These are phyloP conservation scores for Callitettix versicolor DNA, from an alignment of 1,140 invertebrate species.

Conservation along the genomic window DNA sequence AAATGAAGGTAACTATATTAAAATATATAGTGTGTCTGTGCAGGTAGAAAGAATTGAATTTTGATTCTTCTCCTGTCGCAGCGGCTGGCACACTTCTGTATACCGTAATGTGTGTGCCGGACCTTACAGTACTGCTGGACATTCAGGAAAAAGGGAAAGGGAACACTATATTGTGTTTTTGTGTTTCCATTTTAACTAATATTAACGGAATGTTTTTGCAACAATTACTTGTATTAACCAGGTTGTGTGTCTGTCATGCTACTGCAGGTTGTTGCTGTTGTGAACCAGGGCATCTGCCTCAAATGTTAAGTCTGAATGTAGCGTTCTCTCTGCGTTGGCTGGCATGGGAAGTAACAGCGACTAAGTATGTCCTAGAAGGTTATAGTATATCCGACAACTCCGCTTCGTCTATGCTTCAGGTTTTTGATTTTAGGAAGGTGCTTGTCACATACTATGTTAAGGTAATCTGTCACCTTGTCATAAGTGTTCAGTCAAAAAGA, in stretches of 20 bases:
- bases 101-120: too few species aligned
- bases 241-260: background rate
- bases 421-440: constrained; percentile 93
- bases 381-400: constrained; percentile 97
- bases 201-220: too few species aligned
- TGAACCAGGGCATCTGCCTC: constrained; percentile 82
- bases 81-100: too few species aligned
- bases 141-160: too few species aligned
- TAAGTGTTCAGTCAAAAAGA: too few species aligned
- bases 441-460: constrained; percentile 97
- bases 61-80: too few species aligned
- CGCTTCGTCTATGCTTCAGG: constrained; percentile 91
- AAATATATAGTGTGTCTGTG: too few species aligned
- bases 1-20: constrained; percentile 63
- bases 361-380: constrained; percentile 94
- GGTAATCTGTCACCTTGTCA: constrained; percentile 43
- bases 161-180: too few species aligned
- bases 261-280: constrained; percentile 74
- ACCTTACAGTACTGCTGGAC: too few species aligned
- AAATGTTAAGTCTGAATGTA: constrained; percentile 85
- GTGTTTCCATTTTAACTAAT: too few species aligned
- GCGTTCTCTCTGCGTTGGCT: constrained; percentile 95
- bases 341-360: constrained; percentile 90
- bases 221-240: too few species aligned
- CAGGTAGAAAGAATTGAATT: too few species aligned